Conservation (phyloP, 2,113 vertebrate species). For the Siniperca knerii region DNA sequence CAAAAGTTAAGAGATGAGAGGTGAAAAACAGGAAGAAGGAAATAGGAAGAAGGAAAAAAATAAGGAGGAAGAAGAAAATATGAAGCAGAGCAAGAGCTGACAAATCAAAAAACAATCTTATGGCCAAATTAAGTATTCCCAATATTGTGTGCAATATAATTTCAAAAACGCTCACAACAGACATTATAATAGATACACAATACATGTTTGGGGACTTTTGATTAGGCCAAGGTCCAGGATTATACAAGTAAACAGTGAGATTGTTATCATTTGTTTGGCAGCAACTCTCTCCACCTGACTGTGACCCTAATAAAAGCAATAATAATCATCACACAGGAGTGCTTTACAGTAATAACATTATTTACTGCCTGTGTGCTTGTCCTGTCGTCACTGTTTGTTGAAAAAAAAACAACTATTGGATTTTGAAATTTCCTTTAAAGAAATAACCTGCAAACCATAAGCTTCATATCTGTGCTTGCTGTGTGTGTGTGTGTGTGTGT, state of each 20-base stretch:
- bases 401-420: no score
- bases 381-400: neutral
- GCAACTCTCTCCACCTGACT: constrained; percentile 2
- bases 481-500: no score
- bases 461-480: neutral
- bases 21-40: neutral
- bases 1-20: neutral
- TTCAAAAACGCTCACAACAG: neutral
- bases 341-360: neutral
- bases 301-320: constrained; percentile 35
- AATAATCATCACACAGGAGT: constrained; percentile 12
- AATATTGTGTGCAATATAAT: neutral
- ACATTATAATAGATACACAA: neutral
- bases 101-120: neutral
- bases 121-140: neutral
- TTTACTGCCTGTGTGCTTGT: neutral
- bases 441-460: neutral
- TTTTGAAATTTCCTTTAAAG: neutral
- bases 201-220: neutral
- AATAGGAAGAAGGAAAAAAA: neutral
- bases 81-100: neutral
- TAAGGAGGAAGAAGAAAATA: neutral
- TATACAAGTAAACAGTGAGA: neutral
- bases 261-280: neutral
- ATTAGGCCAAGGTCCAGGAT: neutral